Evolutionary conservation across 2,113 vertebrate species (phyloP).

Genomic region (Grantiella picta): DNA sequence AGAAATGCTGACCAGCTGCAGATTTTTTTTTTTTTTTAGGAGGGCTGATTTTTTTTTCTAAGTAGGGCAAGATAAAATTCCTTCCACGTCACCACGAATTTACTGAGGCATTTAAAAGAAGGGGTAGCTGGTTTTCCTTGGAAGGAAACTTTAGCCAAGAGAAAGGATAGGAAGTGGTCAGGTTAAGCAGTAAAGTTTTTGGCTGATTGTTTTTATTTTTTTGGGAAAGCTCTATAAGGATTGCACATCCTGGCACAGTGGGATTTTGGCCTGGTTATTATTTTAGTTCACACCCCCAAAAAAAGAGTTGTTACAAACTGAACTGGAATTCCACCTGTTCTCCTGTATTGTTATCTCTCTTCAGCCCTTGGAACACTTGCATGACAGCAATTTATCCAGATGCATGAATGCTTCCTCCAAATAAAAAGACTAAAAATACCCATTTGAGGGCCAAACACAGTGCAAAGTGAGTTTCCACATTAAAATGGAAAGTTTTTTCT

Average conservation of each 20-base stretch:
- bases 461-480: not conserved
- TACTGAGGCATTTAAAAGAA: not conserved
- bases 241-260: not conserved
- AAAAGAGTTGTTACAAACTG: not conserved
- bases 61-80: not conserved
- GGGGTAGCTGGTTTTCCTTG: not conserved
- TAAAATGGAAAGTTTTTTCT: not conserved
- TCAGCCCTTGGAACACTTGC: not conserved
- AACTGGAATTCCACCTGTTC: not conserved
- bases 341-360: not conserved
- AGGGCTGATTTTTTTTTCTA: not conserved
- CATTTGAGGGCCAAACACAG: not conserved
- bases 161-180: not conserved
- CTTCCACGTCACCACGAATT: not conserved
- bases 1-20: not conserved
- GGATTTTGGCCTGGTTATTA: not conserved
- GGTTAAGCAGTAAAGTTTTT: not conserved
- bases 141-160: not conserved
- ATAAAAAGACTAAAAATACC: not conserved
- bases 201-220: not conserved
- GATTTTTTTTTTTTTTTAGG: no score
- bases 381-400: not conserved
- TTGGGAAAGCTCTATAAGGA: not conserved
- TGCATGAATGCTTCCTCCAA: not conserved
- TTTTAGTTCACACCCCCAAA: not conserved